phyloP scores from a whole-genome alignment of 30 jellyfish, hydroid and myxozoan genomes.

The Aurelia aurita complex sp. Pacific region DNA sequence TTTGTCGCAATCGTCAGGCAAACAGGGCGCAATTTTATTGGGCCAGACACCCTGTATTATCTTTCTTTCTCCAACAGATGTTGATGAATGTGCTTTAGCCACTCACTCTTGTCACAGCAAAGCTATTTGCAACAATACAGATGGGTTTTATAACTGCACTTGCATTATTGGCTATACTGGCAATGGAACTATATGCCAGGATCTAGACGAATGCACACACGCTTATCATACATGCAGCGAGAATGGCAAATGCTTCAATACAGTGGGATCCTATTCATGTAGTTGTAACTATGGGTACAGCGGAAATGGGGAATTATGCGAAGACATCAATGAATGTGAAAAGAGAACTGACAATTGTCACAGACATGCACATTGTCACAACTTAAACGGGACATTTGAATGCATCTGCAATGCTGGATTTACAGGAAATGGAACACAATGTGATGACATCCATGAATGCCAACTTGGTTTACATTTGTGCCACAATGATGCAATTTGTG shows the following conservation, averaged over 20 bases:
- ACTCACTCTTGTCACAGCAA: constrained; percentile 36
- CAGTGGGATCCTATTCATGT: constrained; percentile 49
- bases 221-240: too few species aligned
- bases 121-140: constrained; percentile 36
- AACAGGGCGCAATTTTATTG: too few species aligned
- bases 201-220: too few species aligned
- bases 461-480: constrained; percentile 19
- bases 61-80: too few species aligned
- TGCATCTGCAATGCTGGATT: constrained; percentile 60
- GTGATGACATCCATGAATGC: constrained; percentile 68
- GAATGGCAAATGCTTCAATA: constrained; percentile 29
- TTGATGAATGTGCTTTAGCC: constrained; percentile 13
- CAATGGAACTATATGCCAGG: constrained; percentile 13
- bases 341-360: constrained; percentile 30
- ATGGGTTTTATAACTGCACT: constrained; percentile 41
- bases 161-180: constrained; percentile 62
- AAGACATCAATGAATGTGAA: constrained; percentile 61
- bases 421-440: constrained; percentile 43
- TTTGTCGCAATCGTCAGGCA: too few species aligned
- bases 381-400: constrained; percentile 31
- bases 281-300: constrained; percentile 37
- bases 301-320: constrained; percentile 35
- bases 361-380: constrained; percentile 36
- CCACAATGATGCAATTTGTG: constrained; percentile 41
- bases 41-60: too few species aligned